These are phyloP conservation scores for Nycticorax nycticorax DNA, from an alignment of 2,113 vertebrate genomes.

Conservation along the genomic window DNA sequence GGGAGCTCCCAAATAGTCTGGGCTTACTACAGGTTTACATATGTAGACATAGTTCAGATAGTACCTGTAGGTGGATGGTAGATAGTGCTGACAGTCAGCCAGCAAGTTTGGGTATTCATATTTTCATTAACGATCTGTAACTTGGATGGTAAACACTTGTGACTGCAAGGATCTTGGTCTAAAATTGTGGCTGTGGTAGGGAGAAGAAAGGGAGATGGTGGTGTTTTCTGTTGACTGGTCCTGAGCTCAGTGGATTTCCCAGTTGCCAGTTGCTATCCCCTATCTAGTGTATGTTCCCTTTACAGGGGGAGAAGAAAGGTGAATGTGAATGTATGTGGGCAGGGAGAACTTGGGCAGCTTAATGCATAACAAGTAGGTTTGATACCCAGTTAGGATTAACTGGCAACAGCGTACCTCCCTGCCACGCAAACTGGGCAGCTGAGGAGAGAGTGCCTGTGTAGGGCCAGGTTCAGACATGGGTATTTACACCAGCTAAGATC, in stretches of 20 bases:
- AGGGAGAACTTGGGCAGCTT: neutral
- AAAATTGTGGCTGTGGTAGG: neutral
- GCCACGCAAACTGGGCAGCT: neutral
- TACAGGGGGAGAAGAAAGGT: neutral
- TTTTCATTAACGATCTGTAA: neutral
- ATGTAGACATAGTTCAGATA: neutral
- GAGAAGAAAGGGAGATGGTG: neutral
- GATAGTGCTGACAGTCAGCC: neutral
- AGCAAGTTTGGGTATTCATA: neutral
- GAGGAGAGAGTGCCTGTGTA: rapidly evolving
- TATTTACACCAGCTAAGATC: neutral
- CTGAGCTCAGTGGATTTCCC: neutral
- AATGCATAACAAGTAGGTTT: neutral
- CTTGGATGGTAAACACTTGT: neutral
- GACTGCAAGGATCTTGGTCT: neutral
- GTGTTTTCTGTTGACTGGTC: neutral
- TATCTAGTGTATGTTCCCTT: neutral
- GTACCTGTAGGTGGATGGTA: neutral
- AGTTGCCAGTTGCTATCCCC: neutral
- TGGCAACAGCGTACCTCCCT: neutral
- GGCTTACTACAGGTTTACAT: neutral
- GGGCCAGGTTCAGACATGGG: neutral
- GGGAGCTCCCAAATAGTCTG: neutral
- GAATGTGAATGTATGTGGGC: neutral
- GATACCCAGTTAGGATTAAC: neutral